Conservation (phyloP, 1,140 invertebrate genomes). For the Spodoptera frugiperda region DNA sequence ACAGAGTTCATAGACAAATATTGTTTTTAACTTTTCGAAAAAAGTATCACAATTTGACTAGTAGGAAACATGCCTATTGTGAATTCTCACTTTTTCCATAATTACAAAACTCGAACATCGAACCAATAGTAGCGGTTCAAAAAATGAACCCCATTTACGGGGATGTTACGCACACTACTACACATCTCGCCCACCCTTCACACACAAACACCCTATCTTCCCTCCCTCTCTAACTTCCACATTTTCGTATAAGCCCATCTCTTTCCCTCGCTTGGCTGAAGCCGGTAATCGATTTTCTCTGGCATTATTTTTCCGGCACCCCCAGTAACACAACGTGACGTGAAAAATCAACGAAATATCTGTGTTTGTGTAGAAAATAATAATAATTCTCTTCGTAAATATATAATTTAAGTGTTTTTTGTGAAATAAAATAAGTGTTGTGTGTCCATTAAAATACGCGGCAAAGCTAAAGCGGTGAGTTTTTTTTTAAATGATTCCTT, state of each 20-base stretch:
- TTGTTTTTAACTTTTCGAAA: too few species aligned
- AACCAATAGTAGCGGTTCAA: slow-evolving; percentile 52
- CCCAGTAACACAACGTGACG: slow-evolving; percentile 14
- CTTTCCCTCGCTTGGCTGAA: background rate
- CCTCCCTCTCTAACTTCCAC: slow-evolving; percentile 34
- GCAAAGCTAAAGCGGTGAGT: too few species aligned
- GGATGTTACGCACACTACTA: slow-evolving; percentile 63
- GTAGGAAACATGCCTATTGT: too few species aligned
- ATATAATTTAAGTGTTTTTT: too few species aligned
- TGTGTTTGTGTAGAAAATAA: slow-evolving; percentile 37
- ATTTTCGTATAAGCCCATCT: background rate
- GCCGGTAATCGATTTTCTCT: slow-evolving; percentile 42
- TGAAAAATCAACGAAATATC: too few species aligned
- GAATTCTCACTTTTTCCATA: too few species aligned
- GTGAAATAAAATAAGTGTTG: too few species aligned
- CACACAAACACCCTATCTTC: slow-evolving; percentile 51
- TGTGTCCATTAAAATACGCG: too few species aligned
- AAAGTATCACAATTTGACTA: too few species aligned
- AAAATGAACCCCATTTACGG: slow-evolving; percentile 61
- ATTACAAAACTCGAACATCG: slow-evolving; percentile 13
- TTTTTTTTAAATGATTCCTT: too few species aligned
- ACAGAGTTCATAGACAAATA: too few species aligned
- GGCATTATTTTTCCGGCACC: slow-evolving; percentile 41
- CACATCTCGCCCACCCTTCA: slow-evolving; percentile 52
- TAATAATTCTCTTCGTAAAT: background rate